A percentile compares a stretch with the other conserved stretches of the same genome.
Conservation (phyloP, 2,113 vertebrate genomes). For the Kryptolebias marmoratus region DNA sequence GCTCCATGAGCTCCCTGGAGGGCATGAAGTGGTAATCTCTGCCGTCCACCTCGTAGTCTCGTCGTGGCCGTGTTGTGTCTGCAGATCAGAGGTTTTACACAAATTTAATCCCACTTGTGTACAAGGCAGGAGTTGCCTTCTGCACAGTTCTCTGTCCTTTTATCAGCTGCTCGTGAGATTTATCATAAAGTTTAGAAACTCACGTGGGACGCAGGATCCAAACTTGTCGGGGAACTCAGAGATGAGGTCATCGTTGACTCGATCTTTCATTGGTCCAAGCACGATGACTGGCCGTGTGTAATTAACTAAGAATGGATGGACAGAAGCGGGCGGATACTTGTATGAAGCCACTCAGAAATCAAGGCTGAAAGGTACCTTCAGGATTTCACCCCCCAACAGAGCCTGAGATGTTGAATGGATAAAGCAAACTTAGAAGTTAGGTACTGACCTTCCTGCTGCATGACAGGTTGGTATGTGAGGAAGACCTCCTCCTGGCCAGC, state of each 20-base stretch:
- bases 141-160: background rate
- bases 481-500: conserved; percentile 93
- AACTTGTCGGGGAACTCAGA: conserved; percentile 98
- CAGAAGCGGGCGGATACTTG: background rate
- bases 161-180: background rate
- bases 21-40: conserved; percentile 98
- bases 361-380: too few relatives aligned
- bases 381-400: background rate
- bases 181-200: conserved; percentile 68
- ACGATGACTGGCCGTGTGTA: conserved; percentile 96
- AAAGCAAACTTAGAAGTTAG: background rate
- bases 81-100: conserved; percentile 2
- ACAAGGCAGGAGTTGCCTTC: background rate
- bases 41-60: conserved; percentile 96
- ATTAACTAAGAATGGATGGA: conserved; percentile 81
- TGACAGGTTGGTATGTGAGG: conserved; percentile 94
- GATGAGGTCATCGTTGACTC: conserved; percentile 97
- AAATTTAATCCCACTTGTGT: background rate
- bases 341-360: background rate
- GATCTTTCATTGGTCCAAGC: conserved; percentile 97
- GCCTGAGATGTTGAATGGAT: background rate
- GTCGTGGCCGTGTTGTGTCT: conserved; percentile 96
- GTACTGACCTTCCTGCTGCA: conserved; percentile 94
- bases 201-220: conserved; percentile 98
- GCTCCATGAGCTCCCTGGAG: conserved; percentile 97